phyloP scores from a whole-genome alignment of 2,797 vertebrate genomes.

The Kryptolebias ocellatus region DNA sequence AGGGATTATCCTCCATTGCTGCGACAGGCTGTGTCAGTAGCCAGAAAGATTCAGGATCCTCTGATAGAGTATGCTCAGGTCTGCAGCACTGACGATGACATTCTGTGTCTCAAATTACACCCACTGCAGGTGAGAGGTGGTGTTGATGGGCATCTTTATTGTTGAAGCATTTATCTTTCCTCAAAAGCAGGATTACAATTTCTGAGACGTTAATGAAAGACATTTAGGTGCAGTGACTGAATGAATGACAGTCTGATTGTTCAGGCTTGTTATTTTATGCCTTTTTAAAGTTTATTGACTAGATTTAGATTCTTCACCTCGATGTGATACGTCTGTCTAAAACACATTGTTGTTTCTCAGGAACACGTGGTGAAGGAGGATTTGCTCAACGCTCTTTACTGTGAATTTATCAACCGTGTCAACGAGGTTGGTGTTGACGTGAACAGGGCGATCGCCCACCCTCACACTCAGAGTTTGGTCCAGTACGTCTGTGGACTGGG shows the following conservation, averaged over 20 bases:
- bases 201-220: not conserved
- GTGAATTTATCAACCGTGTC: conserved; percentile 98
- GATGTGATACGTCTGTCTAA: not conserved
- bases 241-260: not conserved
- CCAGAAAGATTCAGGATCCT: conserved; percentile 96
- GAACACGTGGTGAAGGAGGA: conserved; percentile 98
- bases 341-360: conserved; percentile 65
- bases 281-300: not conserved
- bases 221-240: no score
- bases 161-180: not conserved
- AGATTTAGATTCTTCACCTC: not conserved
- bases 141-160: not conserved
- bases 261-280: not conserved
- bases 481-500: conserved; percentile 97
- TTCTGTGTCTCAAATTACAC: conserved; percentile 96
- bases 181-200: not conserved
- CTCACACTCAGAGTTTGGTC: conserved; percentile 96
- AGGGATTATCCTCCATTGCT: conserved; percentile 96
- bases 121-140: conserved; percentile 88
- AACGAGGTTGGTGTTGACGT: conserved; percentile 99
- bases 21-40: conserved; percentile 95
- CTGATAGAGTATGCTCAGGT: conserved; percentile 97
- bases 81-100: conserved; percentile 96
- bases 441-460: conserved; percentile 94
- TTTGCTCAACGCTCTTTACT: conserved; percentile 91